These are phyloP conservation scores for Drosophila oshimai DNA, from an alignment of 1,140 invertebrate genomes.

Conservation along the genomic window DNA sequence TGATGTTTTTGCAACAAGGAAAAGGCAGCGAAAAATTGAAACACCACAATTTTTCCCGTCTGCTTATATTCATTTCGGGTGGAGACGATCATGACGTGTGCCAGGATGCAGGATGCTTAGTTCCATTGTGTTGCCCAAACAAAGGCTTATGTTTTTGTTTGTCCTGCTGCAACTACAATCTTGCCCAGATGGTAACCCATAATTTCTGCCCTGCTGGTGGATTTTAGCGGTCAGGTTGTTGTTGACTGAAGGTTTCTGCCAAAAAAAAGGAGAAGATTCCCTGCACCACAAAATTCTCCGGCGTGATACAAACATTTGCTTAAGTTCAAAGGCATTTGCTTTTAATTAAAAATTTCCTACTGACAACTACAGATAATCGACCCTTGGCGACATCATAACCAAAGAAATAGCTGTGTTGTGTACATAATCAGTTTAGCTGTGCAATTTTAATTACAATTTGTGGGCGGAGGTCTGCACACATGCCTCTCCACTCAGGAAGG, in stretches of 20 bases:
- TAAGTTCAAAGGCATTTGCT: constrained; percentile 73
- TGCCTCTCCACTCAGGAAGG: neutral
- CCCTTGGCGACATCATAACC: constrained; percentile 1
- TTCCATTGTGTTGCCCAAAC: constrained; percentile 66
- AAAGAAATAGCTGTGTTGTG: constrained; percentile 39
- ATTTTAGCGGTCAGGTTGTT: constrained; percentile 74
- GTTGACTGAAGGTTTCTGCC: constrained; percentile 59
- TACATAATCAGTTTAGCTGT: constrained; percentile 74
- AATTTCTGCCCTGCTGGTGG: neutral
- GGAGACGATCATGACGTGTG: constrained; percentile 5
- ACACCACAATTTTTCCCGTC: no score
- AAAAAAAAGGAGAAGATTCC: no score
- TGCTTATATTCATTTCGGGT: constrained; percentile 7
- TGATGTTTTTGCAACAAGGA: no score
- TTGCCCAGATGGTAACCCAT: constrained; percentile 49
- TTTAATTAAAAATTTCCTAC: constrained; percentile 78
- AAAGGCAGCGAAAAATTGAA: no score
- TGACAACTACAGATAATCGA: constrained; percentile 50
- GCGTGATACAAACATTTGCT: constrained; percentile 45
- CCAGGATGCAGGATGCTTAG: constrained; percentile 5
- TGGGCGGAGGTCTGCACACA: constrained; percentile 63
- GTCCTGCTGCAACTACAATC: constrained; percentile 43
- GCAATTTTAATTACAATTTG: constrained; percentile 79
- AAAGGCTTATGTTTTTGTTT: constrained; percentile 69
- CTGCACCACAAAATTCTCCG: constrained; percentile 28